Evolutionary conservation across 2,888 invertebrate genomes (phyloP).

Genomic region (Macrosoma leucophasiata): DNA sequence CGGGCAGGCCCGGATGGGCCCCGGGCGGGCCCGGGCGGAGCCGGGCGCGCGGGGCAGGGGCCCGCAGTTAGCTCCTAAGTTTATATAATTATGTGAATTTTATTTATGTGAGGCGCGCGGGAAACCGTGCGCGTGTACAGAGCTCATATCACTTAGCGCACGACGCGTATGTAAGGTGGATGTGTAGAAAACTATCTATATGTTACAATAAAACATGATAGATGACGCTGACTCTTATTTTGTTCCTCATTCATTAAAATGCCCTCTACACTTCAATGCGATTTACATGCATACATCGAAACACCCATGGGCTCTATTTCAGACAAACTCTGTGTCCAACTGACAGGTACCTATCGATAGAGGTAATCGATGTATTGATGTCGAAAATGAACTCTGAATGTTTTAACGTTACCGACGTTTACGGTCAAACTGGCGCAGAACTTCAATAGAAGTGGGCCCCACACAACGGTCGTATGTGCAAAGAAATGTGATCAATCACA

Average conservation of each 20-base stretch:
- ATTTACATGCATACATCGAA: no score
- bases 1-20: constrained; percentile 7
- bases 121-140: constrained; percentile 41
- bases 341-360: no score
- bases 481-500: no score
- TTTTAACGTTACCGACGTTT: no score
- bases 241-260: constrained; percentile 3
- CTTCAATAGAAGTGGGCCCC: no score
- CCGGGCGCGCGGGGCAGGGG: constrained; percentile 14
- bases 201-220: constrained; percentile 71
- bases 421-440: no score
- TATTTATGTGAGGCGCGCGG: constrained; percentile 34
- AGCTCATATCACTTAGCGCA: constrained; percentile 68
- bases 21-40: neutral
- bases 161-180: constrained; percentile 60
- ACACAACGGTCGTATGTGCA: no score
- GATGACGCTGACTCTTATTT: constrained; percentile 49
- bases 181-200: constrained; percentile 69
- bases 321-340: no score
- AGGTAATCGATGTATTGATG: no score
- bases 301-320: no score
- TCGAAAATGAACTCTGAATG: no score
- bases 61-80: constrained; percentile 25
- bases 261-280: no score
- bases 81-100: constrained; percentile 32